Base-by-base conservation (phyloP, 2,113 vertebrate species). In the Cnemophilus loriae region DNA sequence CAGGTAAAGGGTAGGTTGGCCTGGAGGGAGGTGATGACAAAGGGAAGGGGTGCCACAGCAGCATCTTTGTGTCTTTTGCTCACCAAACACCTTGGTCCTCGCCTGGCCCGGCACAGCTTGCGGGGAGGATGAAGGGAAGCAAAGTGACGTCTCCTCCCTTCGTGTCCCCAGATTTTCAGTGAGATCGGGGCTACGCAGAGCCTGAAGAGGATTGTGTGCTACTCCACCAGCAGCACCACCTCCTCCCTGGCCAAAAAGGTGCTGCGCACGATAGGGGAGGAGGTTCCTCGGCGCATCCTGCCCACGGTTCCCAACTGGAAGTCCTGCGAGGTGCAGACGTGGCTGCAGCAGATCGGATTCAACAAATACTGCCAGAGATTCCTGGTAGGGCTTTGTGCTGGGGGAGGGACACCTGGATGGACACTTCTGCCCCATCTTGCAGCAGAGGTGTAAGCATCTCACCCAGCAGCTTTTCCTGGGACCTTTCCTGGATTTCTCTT, bases 331-430 rank as follows among this genome's bases (percentile, higher is more conserved):
- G 99, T 99, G 84, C 99, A 99, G 97, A 99, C 96, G 0, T 99
- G 99, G 99, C 98, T 99, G 87, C 99, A 99, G 97, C 99, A 99
- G 97, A 98, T 99, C 0, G 99, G 99, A 95, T 99, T 99, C 94
- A 98, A 97, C 77, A 94, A 98, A 47, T 99, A 97, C 86, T 98
- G 98, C 84, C 97, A 99, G 61, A 98, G 94, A 64, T 99, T 99
- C 97, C 97, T 98, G 98, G 99, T 99, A 97, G 74, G 96, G 87
- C 46, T 84, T 11, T 1, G 8, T 64, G 24, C 11, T 0, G 1
- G 49, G 35, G 47, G 16, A 86, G 33, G 68, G 71, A 44, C 20
- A 33, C 4, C 2, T 5, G 18, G 27, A 18, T 32, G 52, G 39
- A n/a, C 6, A 18, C 35, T 80, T 65, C 69, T 61, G 68, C 27